Percentiles rank a stretch among this genome's conserved stretches.
These are phyloP conservation scores for Neodiprion pinetum DNA, from an alignment of 1,140 invertebrate species.

Conservation along the genomic window DNA sequence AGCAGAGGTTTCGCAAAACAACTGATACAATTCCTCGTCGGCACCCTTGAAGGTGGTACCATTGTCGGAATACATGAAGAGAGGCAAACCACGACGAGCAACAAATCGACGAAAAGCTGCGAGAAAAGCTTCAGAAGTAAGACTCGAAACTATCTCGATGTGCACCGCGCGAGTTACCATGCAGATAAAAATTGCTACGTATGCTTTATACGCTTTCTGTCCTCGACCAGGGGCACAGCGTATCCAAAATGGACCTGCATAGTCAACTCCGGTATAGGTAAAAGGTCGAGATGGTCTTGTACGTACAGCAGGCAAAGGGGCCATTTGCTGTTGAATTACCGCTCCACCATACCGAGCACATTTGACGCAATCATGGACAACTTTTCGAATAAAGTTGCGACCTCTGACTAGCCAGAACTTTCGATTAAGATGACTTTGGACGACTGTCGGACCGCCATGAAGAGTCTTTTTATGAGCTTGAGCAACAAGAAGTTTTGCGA, in stretches of 20 bases:
- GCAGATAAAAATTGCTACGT: slow-evolving; percentile 35
- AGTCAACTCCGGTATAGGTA: slow-evolving; percentile 41
- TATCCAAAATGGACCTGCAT: slow-evolving; percentile 43
- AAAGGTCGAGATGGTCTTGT: slow-evolving; percentile 37
- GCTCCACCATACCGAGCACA: slow-evolving; percentile 29
- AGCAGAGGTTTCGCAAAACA: not conserved
- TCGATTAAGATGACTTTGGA: slow-evolving; percentile 36
- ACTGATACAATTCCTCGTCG: slow-evolving; percentile 29
- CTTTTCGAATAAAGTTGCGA: slow-evolving; percentile 26
- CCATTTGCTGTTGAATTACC: slow-evolving; percentile 16
- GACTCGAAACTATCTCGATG: slow-evolving; percentile 36
- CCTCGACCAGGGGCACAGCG: slow-evolving; percentile 20
- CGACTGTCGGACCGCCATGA: slow-evolving; percentile 43
- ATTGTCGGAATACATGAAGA: slow-evolving; percentile 37
- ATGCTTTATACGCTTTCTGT: slow-evolving; percentile 26
- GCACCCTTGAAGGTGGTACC: slow-evolving; percentile 47
- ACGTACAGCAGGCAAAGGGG: slow-evolving; percentile 31
- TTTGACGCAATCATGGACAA: slow-evolving; percentile 38
- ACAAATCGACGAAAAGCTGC: slow-evolving; percentile 33
- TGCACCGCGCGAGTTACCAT: slow-evolving; percentile 41
- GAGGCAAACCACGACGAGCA: slow-evolving; percentile 22
- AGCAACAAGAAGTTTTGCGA: slow-evolving; percentile 31
- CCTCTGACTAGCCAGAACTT: slow-evolving; percentile 44
- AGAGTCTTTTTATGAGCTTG: slow-evolving; percentile 39
- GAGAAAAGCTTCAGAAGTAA: slow-evolving; percentile 34